Evolutionary conservation across 1,140 invertebrate species (phyloP).

Genomic region (Mya arenaria): DNA sequence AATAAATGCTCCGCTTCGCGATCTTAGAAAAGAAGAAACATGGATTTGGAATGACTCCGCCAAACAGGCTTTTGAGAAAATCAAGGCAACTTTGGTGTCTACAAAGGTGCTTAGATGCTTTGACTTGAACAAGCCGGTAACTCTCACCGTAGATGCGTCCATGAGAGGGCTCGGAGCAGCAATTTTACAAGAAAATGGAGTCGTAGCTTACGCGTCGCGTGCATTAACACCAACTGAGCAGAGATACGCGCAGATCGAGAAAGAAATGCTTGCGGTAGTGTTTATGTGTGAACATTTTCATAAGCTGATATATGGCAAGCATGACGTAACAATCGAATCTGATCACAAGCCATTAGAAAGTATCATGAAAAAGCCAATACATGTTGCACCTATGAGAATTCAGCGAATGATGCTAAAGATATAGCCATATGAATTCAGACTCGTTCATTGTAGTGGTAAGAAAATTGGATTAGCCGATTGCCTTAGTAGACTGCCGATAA

Average conservation of each 20-base stretch:
- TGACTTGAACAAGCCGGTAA: conserved; percentile 37
- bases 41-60: background rate
- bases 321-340: conserved; percentile 56
- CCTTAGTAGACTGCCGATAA: conserved; percentile 58
- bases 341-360: conserved; percentile 76
- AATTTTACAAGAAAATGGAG: conserved; percentile 77
- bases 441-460: conserved; percentile 61
- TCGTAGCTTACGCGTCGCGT: conserved; percentile 80
- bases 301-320: conserved; percentile 64
- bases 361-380: conserved; percentile 65
- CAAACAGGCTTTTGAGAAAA: conserved; percentile 36
- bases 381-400: conserved; percentile 55
- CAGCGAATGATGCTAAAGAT: conserved; percentile 70
- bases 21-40: background rate
- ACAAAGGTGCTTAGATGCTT: conserved; percentile 51
- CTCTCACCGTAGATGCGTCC: conserved; percentile 76
- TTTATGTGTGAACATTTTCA: conserved; percentile 83
- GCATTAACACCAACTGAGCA: conserved; percentile 75
- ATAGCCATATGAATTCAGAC: conserved; percentile 61
- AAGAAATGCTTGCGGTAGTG: conserved; percentile 83
- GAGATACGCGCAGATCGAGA: conserved; percentile 80
- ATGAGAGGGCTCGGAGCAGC: conserved; percentile 78
- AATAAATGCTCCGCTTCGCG: background rate
- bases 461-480: conserved; percentile 59
- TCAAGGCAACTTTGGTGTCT: conserved; percentile 33